Conservation (phyloP, 2,888 invertebrate genomes). For the Palloptera scutellata region DNA sequence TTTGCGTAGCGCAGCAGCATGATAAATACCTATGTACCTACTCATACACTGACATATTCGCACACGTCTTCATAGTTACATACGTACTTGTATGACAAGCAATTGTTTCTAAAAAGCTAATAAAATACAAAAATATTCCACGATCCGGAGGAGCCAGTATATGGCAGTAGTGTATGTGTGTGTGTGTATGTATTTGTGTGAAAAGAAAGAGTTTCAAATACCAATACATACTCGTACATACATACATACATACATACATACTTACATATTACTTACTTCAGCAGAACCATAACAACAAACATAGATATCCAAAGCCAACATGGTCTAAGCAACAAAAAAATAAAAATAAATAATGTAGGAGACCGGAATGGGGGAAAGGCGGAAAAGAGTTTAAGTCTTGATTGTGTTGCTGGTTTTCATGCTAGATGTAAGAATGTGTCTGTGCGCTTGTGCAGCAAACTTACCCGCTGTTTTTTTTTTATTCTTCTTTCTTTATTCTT, state of each 20-base stretch:
- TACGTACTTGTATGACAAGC: too few species aligned
- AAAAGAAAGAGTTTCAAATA: conserved; percentile 21
- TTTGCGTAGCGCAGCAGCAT: too few species aligned
- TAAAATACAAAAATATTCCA: too few species aligned
- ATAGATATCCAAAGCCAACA: too few species aligned
- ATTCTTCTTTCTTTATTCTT: not conserved
- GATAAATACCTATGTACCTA: too few species aligned
- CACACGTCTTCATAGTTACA: too few species aligned
- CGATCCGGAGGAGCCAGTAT: not conserved
- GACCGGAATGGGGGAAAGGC: too few species aligned
- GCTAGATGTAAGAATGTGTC: not conserved
- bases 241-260: not conserved
- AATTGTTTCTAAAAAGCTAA: too few species aligned
- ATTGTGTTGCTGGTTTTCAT: not conserved
- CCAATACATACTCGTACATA: not conserved
- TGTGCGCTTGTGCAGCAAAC: not conserved
- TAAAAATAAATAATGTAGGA: too few species aligned
- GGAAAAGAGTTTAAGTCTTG: not conserved
- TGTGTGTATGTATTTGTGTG: conserved; percentile 21
- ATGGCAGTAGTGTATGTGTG: conserved; percentile 8
- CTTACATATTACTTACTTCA: not conserved
- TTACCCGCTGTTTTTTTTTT: not conserved
- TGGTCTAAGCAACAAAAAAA: too few species aligned
- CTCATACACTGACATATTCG: too few species aligned
- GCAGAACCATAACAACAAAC: too few species aligned